These are phyloP conservation scores for Gandaritis pyraliata DNA, from an alignment of 2,888 invertebrate species.

Conservation along the genomic window DNA sequence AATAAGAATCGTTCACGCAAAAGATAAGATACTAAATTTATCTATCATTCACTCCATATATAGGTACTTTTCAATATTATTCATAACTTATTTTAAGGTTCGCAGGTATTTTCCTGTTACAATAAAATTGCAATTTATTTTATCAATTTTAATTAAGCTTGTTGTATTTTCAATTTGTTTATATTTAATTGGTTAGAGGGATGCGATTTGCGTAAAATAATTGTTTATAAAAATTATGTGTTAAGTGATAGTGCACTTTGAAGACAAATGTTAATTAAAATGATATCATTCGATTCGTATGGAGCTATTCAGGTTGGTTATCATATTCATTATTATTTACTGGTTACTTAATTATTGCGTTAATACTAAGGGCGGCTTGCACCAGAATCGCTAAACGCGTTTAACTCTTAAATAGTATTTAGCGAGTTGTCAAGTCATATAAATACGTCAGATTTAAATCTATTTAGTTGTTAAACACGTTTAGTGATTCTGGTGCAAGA, in stretches of 20 bases:
- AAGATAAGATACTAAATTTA: conserved; percentile 17
- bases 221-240: too few relatives aligned
- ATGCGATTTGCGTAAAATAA: background rate
- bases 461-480: too few relatives aligned
- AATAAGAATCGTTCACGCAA: background rate
- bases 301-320: conserved; percentile 34
- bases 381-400: too few relatives aligned
- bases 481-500: too few relatives aligned
- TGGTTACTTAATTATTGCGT: too few relatives aligned
- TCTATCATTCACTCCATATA: background rate
- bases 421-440: too few relatives aligned
- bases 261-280: conserved; percentile 20
- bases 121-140: background rate
- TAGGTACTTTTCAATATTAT: conserved; percentile 10
- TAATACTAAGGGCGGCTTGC: too few relatives aligned
- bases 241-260: background rate
- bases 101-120: conserved; percentile 7
- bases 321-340: background rate
- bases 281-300: conserved; percentile 27
- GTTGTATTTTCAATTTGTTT: background rate
- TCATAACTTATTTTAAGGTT: background rate
- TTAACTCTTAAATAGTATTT: too few relatives aligned
- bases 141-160: background rate
- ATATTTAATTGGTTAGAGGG: background rate
- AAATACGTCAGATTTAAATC: too few relatives aligned